phyloP scores from a whole-genome alignment of 1,140 invertebrate species.

The Trachymyrmex cornetzi region DNA sequence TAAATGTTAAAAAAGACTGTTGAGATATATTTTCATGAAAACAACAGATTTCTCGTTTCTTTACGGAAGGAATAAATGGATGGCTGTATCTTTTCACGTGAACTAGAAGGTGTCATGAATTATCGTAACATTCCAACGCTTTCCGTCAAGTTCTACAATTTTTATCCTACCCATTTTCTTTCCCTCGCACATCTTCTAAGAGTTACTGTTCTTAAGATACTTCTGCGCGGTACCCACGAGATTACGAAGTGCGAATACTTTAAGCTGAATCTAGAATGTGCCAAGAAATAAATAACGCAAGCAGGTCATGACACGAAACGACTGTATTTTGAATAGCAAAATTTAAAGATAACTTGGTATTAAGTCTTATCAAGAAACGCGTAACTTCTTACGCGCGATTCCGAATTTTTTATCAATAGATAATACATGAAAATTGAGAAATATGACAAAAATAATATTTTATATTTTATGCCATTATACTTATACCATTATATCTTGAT shows the following conservation, averaged over 20 bases:
- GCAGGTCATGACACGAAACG: slow-evolving; percentile 24
- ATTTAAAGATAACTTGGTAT: slow-evolving; percentile 4
- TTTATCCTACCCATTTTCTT: slow-evolving; percentile 51
- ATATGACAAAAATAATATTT: background rate
- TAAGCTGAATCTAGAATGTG: slow-evolving; percentile 45
- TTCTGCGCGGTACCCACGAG: slow-evolving; percentile 48
- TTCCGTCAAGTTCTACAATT: slow-evolving; percentile 57
- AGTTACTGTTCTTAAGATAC: slow-evolving; percentile 54
- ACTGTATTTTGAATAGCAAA: slow-evolving; percentile 36
- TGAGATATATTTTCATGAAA: slow-evolving; percentile 39
- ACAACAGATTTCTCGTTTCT: slow-evolving; percentile 43
- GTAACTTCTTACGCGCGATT: background rate
- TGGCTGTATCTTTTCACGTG: slow-evolving; percentile 35
- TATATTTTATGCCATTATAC: background rate
- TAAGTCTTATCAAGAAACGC: background rate
- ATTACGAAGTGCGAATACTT: slow-evolving; percentile 60
- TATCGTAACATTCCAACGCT: slow-evolving; percentile 49
- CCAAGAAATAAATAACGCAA: slow-evolving; percentile 50
- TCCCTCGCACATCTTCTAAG: slow-evolving; percentile 33
- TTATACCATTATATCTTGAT: background rate
- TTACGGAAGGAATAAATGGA: slow-evolving; percentile 39
- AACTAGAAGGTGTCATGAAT: slow-evolving; percentile 50
- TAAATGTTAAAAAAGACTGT: slow-evolving; percentile 5
- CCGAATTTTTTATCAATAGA: background rate
- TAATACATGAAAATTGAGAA: background rate